Conservation (phyloP, 2,888 invertebrate species). For the Oscheius sp. region DNA sequence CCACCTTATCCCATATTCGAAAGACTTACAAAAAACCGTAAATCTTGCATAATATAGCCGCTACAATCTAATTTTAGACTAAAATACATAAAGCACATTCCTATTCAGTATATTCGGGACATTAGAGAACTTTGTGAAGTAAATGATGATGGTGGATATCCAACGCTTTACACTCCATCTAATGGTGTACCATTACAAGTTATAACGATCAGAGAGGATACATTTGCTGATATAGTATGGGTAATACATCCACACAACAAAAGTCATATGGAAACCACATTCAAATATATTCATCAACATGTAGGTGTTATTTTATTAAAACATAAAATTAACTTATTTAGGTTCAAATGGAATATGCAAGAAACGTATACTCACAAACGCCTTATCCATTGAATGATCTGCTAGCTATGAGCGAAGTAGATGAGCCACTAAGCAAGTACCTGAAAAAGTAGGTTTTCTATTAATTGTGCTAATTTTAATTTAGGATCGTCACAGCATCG, state of each 20-base stretch:
- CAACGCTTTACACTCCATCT: neutral
- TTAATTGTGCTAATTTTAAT: neutral
- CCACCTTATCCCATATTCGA: slow-evolving; percentile 19
- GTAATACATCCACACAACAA: slow-evolving; percentile 15
- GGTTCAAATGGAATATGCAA: slow-evolving; percentile 17
- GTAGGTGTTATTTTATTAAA: neutral
- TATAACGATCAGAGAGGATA: slow-evolving; percentile 20
- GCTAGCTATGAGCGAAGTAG: neutral
- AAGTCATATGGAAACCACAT: neutral
- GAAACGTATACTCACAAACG: neutral
- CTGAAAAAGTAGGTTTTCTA: slow-evolving; percentile 3
- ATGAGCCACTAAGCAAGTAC: slow-evolving; percentile 13
- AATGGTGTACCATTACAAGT: neutral
- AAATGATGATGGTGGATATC: neutral
- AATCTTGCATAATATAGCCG: neutral
- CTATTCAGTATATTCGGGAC: slow-evolving; percentile 15
- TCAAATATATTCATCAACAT: slow-evolving; percentile 2
- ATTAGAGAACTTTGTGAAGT: neutral
- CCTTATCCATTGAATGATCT: neutral
- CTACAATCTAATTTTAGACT: neutral
- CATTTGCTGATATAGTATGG: slow-evolving; percentile 1
- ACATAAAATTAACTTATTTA: neutral
- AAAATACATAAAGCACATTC: slow-evolving; percentile 27
- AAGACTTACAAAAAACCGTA: slow-evolving; percentile 20
- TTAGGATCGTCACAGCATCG: neutral